Conservation (phyloP, 2,797 vertebrate species). For the Cygnus olor region DNA sequence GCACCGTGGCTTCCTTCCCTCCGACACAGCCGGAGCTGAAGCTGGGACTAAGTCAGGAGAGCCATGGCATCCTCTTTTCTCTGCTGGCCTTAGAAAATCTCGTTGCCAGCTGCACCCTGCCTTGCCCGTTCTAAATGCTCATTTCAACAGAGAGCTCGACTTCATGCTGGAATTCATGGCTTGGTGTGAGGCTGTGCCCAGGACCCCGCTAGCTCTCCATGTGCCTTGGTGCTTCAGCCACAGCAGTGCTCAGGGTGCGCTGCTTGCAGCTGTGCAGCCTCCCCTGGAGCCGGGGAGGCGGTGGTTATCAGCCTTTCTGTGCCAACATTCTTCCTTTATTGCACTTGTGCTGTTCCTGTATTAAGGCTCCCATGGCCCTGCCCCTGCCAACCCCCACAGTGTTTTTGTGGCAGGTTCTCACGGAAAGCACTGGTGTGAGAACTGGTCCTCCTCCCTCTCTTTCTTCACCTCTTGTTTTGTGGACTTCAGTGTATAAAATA, state of each 20-base stretch:
- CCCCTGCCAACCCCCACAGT: neutral
- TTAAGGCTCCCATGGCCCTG: neutral
- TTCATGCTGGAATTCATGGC: neutral
- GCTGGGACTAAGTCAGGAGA: conserved; percentile 20
- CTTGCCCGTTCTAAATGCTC: neutral
- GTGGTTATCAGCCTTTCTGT: neutral
- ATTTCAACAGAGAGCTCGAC: neutral
- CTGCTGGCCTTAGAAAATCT: conserved; percentile 16
- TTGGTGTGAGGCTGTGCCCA: neutral
- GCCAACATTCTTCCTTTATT: conserved; percentile 4
- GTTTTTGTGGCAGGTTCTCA: neutral
- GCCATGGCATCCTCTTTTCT: neutral
- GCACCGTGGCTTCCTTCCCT: neutral
- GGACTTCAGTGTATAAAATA: neutral
- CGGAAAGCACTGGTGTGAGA: neutral
- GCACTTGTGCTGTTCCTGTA: neutral
- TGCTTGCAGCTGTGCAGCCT: neutral
- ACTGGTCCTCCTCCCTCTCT: neutral
- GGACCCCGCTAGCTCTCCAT: neutral
- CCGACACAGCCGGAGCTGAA: neutral
- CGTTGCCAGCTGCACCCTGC: neutral
- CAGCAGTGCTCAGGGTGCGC: neutral
- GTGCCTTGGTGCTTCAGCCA: neutral
- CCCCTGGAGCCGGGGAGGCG: neutral
- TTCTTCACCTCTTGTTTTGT: neutral